Percentiles rank a stretch among this genome's conserved stretches.
These are phyloP conservation scores for Unio pictorum DNA, from an alignment of 2,888 invertebrate genomes.

Conservation along the genomic window DNA sequence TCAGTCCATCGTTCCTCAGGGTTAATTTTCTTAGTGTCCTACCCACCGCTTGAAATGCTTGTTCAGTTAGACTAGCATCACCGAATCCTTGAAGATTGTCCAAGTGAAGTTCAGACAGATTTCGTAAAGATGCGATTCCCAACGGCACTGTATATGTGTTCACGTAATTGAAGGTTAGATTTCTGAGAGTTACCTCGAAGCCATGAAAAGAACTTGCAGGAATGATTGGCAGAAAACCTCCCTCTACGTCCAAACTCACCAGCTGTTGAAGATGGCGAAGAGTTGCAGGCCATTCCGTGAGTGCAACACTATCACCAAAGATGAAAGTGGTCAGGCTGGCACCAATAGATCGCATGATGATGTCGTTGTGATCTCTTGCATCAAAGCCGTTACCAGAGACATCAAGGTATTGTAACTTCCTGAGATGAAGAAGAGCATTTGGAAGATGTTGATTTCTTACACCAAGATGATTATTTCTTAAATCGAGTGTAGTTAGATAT, in stretches of 20 bases:
- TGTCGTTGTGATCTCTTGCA: not conserved
- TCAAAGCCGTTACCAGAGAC: slow-evolving; percentile 8
- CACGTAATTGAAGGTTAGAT: slow-evolving; percentile 37
- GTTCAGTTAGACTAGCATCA: slow-evolving; percentile 17
- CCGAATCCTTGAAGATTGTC: slow-evolving; percentile 24
- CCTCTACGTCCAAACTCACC: slow-evolving; percentile 25
- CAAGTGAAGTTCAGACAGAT: slow-evolving; percentile 32
- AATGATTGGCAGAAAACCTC: slow-evolving; percentile 19
- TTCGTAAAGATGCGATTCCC: slow-evolving; percentile 18
- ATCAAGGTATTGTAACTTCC: slow-evolving; percentile 7
- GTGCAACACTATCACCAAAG: slow-evolving; percentile 24
- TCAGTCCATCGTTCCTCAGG: slow-evolving; percentile 28
- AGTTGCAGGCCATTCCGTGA: slow-evolving; percentile 31
- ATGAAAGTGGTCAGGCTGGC: slow-evolving; percentile 13
- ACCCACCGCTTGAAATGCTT: slow-evolving; percentile 15
- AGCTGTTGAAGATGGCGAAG: slow-evolving; percentile 35
- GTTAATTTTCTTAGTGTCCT: slow-evolving; percentile 21
- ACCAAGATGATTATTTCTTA: slow-evolving; percentile 8
- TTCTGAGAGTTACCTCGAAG: slow-evolving; percentile 30
- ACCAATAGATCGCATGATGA: slow-evolving; percentile 13
- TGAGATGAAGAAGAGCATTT: slow-evolving; percentile 2
- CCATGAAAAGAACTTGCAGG: slow-evolving; percentile 34
- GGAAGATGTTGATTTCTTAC: not conserved
- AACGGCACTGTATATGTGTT: slow-evolving; percentile 29
- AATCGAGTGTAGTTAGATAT: slow-evolving; percentile 3